A percentile compares a stretch with the other conserved stretches of the same genome.
Evolutionary conservation across 2,113 vertebrate genomes (phyloP).

Genomic region (Chloroceryle aenea): DNA sequence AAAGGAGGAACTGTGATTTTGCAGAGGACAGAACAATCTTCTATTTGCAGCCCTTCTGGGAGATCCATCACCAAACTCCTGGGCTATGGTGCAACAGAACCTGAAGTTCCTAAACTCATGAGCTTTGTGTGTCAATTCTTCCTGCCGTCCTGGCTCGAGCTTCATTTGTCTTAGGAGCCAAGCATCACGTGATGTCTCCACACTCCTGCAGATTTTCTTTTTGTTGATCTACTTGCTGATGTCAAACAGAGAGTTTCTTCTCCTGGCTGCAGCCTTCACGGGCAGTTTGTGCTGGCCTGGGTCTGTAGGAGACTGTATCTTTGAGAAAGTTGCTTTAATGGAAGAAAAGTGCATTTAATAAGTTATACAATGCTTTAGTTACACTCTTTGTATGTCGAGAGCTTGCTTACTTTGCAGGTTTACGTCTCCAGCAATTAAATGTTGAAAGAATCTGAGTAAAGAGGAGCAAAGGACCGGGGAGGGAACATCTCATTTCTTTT

Average conservation of each 20-base stretch:
- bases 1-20: background rate
- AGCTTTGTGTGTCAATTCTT: background rate
- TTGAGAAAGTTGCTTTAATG: background rate
- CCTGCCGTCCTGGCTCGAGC: background rate
- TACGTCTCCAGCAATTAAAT: background rate
- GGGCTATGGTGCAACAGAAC: background rate
- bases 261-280: background rate
- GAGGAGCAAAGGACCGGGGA: background rate
- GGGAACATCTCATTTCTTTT: background rate
- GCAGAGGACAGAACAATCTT: background rate
- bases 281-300: background rate
- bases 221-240: background rate
- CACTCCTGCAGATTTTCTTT: background rate
- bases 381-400: background rate
- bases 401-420: background rate
- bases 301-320: background rate
- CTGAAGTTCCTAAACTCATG: background rate
- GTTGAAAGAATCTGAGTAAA: background rate
- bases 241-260: background rate
- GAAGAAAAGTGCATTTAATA: background rate
- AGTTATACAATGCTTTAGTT: background rate
- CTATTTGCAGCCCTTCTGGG: background rate
- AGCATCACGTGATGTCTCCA: background rate
- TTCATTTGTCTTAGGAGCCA: background rate
- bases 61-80: background rate